phyloP scores from a whole-genome alignment of 2,888 invertebrate genomes.

The Caenorhabditis sp. region DNA sequence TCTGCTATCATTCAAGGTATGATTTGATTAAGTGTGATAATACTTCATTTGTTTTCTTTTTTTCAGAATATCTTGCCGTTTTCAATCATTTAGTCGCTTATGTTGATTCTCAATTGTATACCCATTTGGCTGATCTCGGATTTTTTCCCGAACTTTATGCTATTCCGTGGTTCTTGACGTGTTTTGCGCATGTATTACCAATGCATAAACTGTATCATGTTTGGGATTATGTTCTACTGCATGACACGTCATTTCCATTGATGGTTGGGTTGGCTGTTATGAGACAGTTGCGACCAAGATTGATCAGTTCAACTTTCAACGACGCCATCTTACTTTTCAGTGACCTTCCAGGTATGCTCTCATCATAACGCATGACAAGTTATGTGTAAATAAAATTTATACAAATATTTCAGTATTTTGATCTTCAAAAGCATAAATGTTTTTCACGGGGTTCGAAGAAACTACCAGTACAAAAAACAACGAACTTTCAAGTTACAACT shows the following conservation, averaged over 20 bases:
- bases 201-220: conserved; percentile 94
- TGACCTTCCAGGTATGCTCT: conserved; percentile 82
- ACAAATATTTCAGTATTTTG: no score
- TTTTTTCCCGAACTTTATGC: conserved; percentile 96
- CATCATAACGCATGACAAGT: conserved; percentile 4
- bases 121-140: conserved; percentile 88
- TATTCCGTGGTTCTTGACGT: conserved; percentile 83
- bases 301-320: conserved; percentile 91
- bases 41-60: not conserved
- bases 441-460: no score
- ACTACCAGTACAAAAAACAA: no score
- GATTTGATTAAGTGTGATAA: not conserved
- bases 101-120: conserved; percentile 89
- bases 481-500: no score
- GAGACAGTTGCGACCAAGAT: conserved; percentile 50
- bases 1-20: conserved; percentile 86
- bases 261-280: conserved; percentile 76
- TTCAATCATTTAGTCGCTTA: conserved; percentile 95
- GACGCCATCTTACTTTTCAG: conserved; percentile 97
- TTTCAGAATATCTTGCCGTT: conserved; percentile 87
- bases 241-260: conserved; percentile 89
- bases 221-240: conserved; percentile 94
- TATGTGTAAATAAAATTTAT: no score
- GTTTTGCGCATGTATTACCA: conserved; percentile 89
- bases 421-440: no score